phyloP scores from a whole-genome alignment of 2,888 invertebrate genomes.

The Chrysodeixis includens region DNA sequence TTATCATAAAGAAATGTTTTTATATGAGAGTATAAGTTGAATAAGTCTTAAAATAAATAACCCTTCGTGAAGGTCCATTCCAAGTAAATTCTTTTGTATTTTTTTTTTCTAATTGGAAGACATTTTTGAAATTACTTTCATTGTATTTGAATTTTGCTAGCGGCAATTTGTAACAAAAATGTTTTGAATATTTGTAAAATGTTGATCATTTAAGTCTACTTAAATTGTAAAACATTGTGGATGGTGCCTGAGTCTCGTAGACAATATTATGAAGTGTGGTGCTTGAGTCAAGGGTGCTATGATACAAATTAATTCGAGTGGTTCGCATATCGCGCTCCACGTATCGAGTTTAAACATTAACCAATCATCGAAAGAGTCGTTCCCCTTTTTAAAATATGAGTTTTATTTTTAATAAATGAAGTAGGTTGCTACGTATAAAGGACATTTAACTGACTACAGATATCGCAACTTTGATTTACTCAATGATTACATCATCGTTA shows the following conservation, averaged over 20 bases:
- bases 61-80: not conserved
- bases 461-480: not conserved
- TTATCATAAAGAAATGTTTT: slow-evolving; percentile 4
- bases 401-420: not conserved
- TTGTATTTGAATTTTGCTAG: slow-evolving; percentile 1
- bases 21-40: not conserved
- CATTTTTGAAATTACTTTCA: not conserved
- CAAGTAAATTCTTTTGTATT: slow-evolving; percentile 1
- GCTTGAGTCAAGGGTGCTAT: slow-evolving; percentile 59
- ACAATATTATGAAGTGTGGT: slow-evolving; percentile 28
- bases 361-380: slow-evolving; percentile 36
- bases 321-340: slow-evolving; percentile 35
- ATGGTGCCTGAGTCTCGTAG: slow-evolving; percentile 3
- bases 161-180: slow-evolving; percentile 5
- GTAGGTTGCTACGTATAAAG: no score
- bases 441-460: no score
- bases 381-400: not conserved
- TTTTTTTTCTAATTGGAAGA: not conserved
- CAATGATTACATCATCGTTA: not conserved
- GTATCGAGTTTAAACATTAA: slow-evolving; percentile 17
- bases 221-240: not conserved
- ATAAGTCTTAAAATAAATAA: slow-evolving; percentile 1
- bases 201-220: slow-evolving; percentile 29
- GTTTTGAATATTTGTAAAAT: not conserved
- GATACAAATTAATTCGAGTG: slow-evolving; percentile 57